Base-by-base conservation (phyloP, 2,113 vertebrate species). In the Athene cunicularia region DNA sequence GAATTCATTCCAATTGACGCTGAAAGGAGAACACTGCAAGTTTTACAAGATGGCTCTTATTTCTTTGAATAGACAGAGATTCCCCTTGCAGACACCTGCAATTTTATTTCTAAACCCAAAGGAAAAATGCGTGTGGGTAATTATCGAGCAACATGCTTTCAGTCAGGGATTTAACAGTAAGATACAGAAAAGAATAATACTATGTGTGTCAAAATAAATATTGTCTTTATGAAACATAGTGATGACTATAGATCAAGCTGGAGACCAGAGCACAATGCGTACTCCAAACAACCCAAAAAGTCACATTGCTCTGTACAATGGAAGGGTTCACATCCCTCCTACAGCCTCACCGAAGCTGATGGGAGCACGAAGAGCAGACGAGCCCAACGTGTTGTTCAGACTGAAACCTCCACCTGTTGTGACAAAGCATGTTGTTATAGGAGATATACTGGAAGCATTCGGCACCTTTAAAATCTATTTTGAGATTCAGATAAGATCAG, bases 401-500 rank as follows among this genome's bases (percentile, higher is more conserved):
- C 66, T 59, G 63, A 90, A 93, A 82, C 41, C 55, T 62, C 52
- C 87, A 87, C 85, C 62, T 90, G 45, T 70, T 82, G 73, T n/a
- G 83, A 90, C 80, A 94, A 82, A 82, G 68, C 0, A 8, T 60
- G 56, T 49, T 94, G 56, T 63, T 85, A 47, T 3, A 75, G 80
- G 70, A 93, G 90, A 68, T 63, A 52, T 0, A 73, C 33, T 85
- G 84, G 27, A 73, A 72, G 37, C 14, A n/a, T 76, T 55, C 87
- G 71, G 41, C 96, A 94, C 87, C 47, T 89, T 89, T 62, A 88
- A 87, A 94, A 91, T 86, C 84, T 85, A 93, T 91, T 95, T 83
- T 76, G 67, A 96, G 80, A 81, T 70, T 19, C 84, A 93, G 93
- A 95, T 97, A 97, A 96, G 89, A 95, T 87, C 91, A 58, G 49